A percentile compares a stretch with the other conserved stretches of the same genome.
These are phyloP conservation scores for Alethe diademata DNA, from an alignment of 2,113 vertebrate species.

Conservation along the genomic window DNA sequence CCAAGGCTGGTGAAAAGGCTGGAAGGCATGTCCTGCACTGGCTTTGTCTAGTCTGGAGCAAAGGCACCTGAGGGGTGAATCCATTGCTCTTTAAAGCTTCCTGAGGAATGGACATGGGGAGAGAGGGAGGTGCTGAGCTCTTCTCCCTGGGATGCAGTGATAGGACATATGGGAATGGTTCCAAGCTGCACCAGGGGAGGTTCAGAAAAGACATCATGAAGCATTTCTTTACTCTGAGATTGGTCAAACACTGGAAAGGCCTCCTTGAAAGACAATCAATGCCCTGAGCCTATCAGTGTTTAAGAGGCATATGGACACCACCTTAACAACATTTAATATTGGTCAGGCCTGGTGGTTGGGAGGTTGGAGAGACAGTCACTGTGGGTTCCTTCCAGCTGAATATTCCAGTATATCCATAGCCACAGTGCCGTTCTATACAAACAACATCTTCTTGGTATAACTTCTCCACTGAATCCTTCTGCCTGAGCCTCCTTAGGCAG, in stretches of 20 bases:
- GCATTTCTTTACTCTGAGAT: background rate
- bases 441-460: accelerated
- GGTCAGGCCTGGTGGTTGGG: accelerated
- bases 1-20: background rate
- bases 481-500: background rate
- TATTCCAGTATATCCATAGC: background rate
- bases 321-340: background rate
- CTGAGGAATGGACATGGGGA: background rate
- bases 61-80: background rate
- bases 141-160: background rate
- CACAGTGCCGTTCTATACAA: background rate
- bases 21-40: background rate
- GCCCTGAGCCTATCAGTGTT: background rate
- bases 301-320: background rate
- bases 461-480: background rate
- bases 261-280: background rate
- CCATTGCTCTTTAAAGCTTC: background rate
- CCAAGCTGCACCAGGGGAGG: background rate
- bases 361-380: background rate
- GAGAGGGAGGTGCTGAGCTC: background rate
- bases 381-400: background rate
- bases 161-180: accelerated
- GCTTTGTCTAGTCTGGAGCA: background rate
- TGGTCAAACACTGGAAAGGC: background rate
- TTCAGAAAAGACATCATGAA: background rate